Conservation (phyloP, 92 coral and sea anemone genomes). For the Virgularia gustaviana region DNA sequence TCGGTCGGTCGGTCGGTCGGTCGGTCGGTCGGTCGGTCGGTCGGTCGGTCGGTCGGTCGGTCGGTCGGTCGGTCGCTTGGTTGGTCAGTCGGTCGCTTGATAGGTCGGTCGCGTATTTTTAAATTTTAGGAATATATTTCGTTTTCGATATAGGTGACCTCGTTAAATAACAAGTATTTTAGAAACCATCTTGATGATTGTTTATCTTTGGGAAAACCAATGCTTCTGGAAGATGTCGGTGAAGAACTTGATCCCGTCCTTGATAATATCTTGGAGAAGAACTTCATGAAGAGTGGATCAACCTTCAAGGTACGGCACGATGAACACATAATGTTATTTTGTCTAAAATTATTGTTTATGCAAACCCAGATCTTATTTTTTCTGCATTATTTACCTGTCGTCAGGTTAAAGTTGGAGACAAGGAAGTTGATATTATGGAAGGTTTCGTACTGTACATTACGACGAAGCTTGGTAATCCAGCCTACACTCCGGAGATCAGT, state of each 20-base stretch:
- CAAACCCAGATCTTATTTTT: background rate
- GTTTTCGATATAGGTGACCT: slow-evolving; percentile 65
- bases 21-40: too few relatives aligned
- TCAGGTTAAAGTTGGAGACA: slow-evolving; percentile 99
- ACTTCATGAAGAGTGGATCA: slow-evolving; percentile 90
- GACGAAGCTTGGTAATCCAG: slow-evolving; percentile 99
- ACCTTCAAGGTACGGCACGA: slow-evolving; percentile 65
- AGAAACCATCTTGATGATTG: slow-evolving; percentile 85
- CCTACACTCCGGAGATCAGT: slow-evolving; percentile 98
- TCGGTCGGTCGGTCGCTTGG: too few relatives aligned
- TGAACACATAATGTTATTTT: background rate
- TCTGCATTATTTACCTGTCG: background rate
- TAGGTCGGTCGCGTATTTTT: too few relatives aligned
- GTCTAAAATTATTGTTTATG: background rate
- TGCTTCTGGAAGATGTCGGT: slow-evolving; percentile 94
- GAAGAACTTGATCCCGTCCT: slow-evolving; percentile 98
- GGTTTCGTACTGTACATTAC: slow-evolving; percentile 93
- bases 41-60: too few relatives aligned
- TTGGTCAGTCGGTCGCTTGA: too few relatives aligned
- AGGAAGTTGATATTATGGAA: slow-evolving; percentile 92
- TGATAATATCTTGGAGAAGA: slow-evolving; percentile 90
- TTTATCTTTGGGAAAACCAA: slow-evolving; percentile 90
- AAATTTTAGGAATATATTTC: background rate
- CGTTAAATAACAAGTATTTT: slow-evolving; percentile 96
- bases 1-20: too few relatives aligned